phyloP scores from a whole-genome alignment of 37 sponge, comb jelly and placozoan genomes.

The Crambe crambe region DNA sequence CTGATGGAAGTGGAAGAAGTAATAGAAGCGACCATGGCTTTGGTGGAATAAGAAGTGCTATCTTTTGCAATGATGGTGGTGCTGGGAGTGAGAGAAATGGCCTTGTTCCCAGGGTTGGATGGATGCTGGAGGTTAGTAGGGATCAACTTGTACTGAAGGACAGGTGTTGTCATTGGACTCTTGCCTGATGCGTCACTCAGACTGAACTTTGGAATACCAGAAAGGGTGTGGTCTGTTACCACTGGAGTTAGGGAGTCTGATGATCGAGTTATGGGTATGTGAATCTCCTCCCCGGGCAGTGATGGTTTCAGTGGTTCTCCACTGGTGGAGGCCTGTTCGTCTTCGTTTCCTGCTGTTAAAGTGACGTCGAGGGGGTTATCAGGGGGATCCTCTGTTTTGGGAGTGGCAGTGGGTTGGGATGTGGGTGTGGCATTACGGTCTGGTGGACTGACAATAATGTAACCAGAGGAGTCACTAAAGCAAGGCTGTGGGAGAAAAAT shows the following conservation, averaged over 20 bases:
- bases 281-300: too few species aligned
- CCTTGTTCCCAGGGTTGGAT: too few species aligned
- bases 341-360: too few species aligned
- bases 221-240: conserved; percentile 28
- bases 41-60: background rate
- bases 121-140: background rate
- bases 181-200: background rate
- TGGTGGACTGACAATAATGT: conserved; percentile 35
- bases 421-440: background rate
- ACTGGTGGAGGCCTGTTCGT: too few species aligned
- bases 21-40: background rate
- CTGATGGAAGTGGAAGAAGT: background rate
- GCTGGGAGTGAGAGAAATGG: too few species aligned
- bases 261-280: too few species aligned
- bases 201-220: conserved; percentile 32
- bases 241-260: conserved; percentile 19
- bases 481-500: conserved; percentile 47
- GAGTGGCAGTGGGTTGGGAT: background rate
- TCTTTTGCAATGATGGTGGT: background rate
- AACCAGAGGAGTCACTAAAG: conserved; percentile 25
- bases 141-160: background rate
- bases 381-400: background rate
- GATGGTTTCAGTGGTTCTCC: too few species aligned
- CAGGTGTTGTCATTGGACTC: background rate
- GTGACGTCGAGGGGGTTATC: too few species aligned